These are phyloP conservation scores for Triops cancriformis DNA, from an alignment of 1,140 invertebrate species.

Conservation along the genomic window DNA sequence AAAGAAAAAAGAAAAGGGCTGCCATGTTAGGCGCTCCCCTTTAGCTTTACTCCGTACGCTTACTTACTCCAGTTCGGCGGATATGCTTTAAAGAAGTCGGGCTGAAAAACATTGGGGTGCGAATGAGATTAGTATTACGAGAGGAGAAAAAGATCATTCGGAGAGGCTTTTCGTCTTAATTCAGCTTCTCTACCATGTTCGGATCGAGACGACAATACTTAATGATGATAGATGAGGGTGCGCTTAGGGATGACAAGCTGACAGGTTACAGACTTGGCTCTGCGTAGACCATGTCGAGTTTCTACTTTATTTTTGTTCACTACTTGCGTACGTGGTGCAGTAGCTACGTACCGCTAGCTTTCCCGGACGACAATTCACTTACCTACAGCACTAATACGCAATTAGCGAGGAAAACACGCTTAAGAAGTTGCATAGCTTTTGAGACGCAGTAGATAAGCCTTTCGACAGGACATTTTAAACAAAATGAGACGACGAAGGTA, in stretches of 20 bases:
- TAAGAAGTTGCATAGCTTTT: neutral
- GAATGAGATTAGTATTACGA: neutral
- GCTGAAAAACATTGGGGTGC: no score
- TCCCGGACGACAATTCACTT: neutral
- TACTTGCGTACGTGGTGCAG: neutral
- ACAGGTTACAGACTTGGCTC: neutral
- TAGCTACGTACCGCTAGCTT: neutral
- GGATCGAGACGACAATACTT: neutral
- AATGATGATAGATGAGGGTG: slow-evolving; percentile 7
- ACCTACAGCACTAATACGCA: neutral
- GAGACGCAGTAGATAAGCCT: no score
- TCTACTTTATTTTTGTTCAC: neutral
- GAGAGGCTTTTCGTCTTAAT: neutral
- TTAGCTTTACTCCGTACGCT: no score
- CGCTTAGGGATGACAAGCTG: neutral
- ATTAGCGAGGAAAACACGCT: neutral
- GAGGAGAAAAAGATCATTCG: neutral
- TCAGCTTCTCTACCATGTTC: neutral
- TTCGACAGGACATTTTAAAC: no score
- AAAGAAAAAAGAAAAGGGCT: neutral
- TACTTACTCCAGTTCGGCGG: no score
- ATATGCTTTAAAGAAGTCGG: no score
- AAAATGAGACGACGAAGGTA: no score
- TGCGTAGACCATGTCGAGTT: neutral
- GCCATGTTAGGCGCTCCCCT: neutral